Evolutionary conservation across 1,140 invertebrate species (phyloP).

Genomic region (Cardiocondyla obscurior): DNA sequence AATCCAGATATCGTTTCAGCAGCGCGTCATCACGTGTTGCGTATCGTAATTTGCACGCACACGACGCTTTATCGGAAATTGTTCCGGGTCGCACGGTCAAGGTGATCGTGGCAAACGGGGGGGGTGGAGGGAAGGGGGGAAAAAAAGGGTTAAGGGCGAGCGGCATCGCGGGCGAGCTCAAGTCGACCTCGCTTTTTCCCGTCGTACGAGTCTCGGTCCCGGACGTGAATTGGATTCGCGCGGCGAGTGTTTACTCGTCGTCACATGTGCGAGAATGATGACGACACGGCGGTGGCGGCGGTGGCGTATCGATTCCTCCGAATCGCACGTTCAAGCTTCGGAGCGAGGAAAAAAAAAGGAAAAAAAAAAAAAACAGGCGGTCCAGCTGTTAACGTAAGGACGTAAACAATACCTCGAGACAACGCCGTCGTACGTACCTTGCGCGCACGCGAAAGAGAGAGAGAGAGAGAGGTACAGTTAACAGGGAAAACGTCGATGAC

Average conservation of each 20-base stretch:
- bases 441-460: neutral
- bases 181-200: conserved; percentile 27
- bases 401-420: conserved; percentile 6
- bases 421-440: neutral
- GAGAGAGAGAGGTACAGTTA: neutral
- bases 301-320: conserved; percentile 33
- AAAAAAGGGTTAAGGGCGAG: neutral
- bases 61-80: neutral
- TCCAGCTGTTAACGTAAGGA: neutral
- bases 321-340: neutral
- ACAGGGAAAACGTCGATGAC: conserved; percentile 41
- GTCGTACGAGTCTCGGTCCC: neutral
- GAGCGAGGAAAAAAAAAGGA: neutral
- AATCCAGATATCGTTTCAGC: neutral
- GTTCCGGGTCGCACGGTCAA: neutral
- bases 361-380: neutral
- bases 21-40: neutral
- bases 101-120: neutral
- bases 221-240: conserved; percentile 12
- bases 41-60: neutral
- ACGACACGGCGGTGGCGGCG: neutral
- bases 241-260: conserved; percentile 32
- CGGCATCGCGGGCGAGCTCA: conserved; percentile 32
- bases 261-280: conserved; percentile 5
- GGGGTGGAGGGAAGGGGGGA: neutral